Evolutionary conservation across 2,797 vertebrate species (phyloP).

Genomic region (Eulemur mongoz): DNA sequence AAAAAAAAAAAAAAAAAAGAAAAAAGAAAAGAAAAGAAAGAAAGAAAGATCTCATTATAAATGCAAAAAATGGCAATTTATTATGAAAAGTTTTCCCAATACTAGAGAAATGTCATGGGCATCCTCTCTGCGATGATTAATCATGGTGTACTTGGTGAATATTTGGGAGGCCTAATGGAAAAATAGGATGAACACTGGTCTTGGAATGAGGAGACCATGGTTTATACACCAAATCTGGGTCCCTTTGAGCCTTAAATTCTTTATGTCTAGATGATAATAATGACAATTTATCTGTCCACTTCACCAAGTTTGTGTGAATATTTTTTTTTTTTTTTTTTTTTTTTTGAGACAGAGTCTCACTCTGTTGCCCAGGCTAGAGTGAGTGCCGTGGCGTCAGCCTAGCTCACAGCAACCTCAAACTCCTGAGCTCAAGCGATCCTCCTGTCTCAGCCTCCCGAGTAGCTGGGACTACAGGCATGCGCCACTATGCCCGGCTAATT

Average conservation of each 20-base stretch:
- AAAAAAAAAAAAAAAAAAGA: too few relatives aligned
- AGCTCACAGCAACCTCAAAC: too few relatives aligned
- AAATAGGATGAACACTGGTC: accelerated
- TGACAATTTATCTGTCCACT: not conserved
- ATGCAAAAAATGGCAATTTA: not conserved
- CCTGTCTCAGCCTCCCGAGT: too few relatives aligned
- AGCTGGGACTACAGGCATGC: too few relatives aligned
- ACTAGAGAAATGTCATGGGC: not conserved
- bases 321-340: too few relatives aligned
- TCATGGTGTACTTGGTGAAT: too few relatives aligned
- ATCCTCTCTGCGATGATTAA: accelerated
- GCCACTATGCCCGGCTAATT: too few relatives aligned
- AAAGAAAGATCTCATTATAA: not conserved
- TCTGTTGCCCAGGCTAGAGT: too few relatives aligned
- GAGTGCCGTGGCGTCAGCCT: too few relatives aligned
- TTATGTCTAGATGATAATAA: not conserved
- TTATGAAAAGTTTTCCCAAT: not conserved
- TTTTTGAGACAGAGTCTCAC: too few relatives aligned
- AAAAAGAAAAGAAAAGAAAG: too few relatives aligned
- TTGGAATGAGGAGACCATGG: not conserved
- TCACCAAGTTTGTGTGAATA: not conserved
- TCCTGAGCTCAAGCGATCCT: too few relatives aligned
- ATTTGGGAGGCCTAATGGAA: accelerated
- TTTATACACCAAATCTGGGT: not conserved
- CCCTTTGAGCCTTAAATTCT: not conserved